phyloP scores from a whole-genome alignment of 2,797 vertebrate species.

The Clarias platycephalus region DNA sequence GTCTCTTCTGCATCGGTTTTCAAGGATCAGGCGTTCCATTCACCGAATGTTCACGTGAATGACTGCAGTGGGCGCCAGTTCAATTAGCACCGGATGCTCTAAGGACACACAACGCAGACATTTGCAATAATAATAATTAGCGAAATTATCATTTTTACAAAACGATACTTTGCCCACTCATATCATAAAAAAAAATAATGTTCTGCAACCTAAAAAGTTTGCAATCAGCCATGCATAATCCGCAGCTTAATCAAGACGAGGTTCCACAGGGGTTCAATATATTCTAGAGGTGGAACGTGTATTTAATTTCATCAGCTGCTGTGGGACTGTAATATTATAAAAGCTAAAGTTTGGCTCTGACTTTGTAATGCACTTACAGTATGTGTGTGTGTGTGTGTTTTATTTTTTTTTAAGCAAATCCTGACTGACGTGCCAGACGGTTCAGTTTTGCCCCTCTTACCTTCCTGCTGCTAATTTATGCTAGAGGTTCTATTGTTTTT shows the following conservation, averaged over 20 bases:
- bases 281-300: neutral
- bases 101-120: neutral
- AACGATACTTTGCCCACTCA: neutral
- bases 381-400: neutral
- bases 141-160: too few relatives aligned
- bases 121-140: neutral
- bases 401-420: slow-evolving; percentile 7
- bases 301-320: neutral
- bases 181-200: neutral
- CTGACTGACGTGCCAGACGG: slow-evolving; percentile 22
- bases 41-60: neutral
- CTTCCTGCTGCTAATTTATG: slow-evolving; percentile 45
- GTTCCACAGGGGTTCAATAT: neutral
- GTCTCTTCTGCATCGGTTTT: too few relatives aligned
- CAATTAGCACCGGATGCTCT: neutral
- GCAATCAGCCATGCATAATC: neutral
- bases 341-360: neutral
- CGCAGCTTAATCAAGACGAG: neutral
- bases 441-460: slow-evolving; percentile 6
- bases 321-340: neutral
- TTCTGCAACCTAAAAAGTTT: neutral
- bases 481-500: slow-evolving; percentile 67
- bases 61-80: too few relatives aligned
- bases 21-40: neutral
- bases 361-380: neutral